Conservation (phyloP, 92 coral and sea anemone species). For the Zoanthus gigantus region DNA sequence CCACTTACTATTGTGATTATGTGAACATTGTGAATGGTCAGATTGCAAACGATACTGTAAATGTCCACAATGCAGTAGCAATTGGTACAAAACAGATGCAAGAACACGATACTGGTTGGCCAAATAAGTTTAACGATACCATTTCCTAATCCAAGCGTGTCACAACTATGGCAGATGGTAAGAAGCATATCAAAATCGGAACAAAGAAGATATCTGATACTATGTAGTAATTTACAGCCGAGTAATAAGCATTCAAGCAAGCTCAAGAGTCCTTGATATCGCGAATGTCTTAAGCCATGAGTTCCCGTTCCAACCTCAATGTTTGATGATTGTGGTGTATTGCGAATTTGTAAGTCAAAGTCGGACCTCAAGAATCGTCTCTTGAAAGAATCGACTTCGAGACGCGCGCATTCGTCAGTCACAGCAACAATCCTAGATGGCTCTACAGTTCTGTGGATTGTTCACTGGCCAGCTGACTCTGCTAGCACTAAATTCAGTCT, state of each 20-base stretch:
- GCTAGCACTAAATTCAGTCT: no score
- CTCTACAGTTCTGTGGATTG: slow-evolving; percentile 72
- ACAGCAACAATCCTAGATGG: slow-evolving; percentile 68
- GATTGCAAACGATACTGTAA: slow-evolving; percentile 57
- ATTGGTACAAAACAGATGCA: slow-evolving; percentile 62
- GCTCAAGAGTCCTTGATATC: slow-evolving; percentile 59
- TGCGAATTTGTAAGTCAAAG: slow-evolving; percentile 67
- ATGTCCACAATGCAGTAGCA: slow-evolving; percentile 56
- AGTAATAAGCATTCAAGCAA: slow-evolving; percentile 69
- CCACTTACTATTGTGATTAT: slow-evolving; percentile 54
- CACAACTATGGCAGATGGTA: slow-evolving; percentile 50
- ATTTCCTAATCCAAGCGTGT: slow-evolving; percentile 48
- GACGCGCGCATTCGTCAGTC: slow-evolving; percentile 23
- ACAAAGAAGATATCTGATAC: slow-evolving; percentile 59
- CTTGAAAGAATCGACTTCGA: slow-evolving; percentile 51
- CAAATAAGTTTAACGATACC: slow-evolving; percentile 46
- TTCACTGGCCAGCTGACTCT: slow-evolving; percentile 64
- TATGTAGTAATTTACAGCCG: slow-evolving; percentile 56
- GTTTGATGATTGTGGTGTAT: slow-evolving; percentile 68
- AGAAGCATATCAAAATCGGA: slow-evolving; percentile 64
- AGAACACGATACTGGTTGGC: slow-evolving; percentile 70
- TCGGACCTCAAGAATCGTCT: slow-evolving; percentile 70
- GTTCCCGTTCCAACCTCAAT: slow-evolving; percentile 75
- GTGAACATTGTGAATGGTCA: slow-evolving; percentile 74
- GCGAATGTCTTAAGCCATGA: slow-evolving; percentile 60